A percentile compares a stretch with the other conserved stretches of the same genome.
phyloP scores from a whole-genome alignment of 2,888 invertebrate genomes.

The Drosophila cognata region DNA sequence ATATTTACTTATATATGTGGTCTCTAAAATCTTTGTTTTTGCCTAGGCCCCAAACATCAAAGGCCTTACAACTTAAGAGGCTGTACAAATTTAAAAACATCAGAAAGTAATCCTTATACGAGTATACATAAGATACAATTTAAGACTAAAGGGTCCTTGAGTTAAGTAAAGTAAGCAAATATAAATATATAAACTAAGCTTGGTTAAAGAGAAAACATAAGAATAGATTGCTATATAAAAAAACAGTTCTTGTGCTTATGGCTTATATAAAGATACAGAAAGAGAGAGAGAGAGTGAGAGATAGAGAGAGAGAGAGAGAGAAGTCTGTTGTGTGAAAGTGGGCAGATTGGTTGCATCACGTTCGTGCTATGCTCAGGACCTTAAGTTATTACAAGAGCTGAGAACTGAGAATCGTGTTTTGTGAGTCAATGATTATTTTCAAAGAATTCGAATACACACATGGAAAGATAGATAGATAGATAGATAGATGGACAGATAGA shows the following conservation, averaged over 20 bases:
- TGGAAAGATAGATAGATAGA: conserved; percentile 46
- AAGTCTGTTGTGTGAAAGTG: neutral
- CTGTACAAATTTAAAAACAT: neutral
- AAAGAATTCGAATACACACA: conserved; percentile 52
- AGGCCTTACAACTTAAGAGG: neutral
- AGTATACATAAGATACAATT: neutral
- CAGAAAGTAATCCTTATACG: neutral
- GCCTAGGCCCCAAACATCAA: neutral
- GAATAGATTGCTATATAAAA: neutral
- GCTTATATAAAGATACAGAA: neutral
- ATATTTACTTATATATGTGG: neutral
- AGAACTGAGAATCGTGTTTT: conserved; percentile 5
- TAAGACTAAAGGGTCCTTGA: neutral
- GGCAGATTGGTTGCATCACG: conserved; percentile 27
- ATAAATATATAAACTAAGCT: neutral
- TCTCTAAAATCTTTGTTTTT: neutral
- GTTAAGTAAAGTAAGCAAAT: neutral
- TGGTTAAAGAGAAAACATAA: neutral
- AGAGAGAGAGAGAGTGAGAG: neutral
- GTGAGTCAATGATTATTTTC: conserved; percentile 50
- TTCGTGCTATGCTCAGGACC: conserved; percentile 32
- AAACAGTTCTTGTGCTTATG: neutral
- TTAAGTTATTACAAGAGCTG: conserved; percentile 37
- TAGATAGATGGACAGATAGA: conserved; percentile 37
- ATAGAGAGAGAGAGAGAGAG: neutral